phyloP scores from a whole-genome alignment of 1,140 invertebrate species.

The Drosophila elegans region DNA sequence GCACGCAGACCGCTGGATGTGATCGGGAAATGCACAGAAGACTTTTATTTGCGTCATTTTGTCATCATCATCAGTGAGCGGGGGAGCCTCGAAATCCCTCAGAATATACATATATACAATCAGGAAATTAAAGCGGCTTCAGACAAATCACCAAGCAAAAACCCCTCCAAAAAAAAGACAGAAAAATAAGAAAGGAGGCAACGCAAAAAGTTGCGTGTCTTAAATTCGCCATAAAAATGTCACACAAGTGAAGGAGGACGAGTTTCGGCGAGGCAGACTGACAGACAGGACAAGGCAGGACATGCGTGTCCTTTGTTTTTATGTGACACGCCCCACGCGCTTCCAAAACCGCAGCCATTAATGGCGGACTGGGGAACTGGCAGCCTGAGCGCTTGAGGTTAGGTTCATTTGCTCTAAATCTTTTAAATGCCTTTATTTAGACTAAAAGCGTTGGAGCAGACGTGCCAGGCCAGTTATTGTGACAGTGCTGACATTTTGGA shows the following conservation, averaged over 20 bases:
- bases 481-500: conserved; percentile 20
- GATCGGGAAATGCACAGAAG: conserved; percentile 69
- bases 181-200: conserved; percentile 9
- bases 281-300: conserved; percentile 55
- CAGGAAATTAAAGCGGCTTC: conserved; percentile 66
- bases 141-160: conserved; percentile 64
- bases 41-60: conserved; percentile 75
- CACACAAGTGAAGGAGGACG: conserved; percentile 53
- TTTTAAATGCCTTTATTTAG: conserved; percentile 83
- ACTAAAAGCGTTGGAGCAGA: conserved; percentile 77
- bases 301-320: conserved; percentile 82
- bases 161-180: conserved; percentile 14
- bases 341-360: conserved; percentile 40
- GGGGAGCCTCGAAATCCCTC: conserved; percentile 3
- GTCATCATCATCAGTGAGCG: conserved; percentile 56
- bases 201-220: conserved; percentile 73
- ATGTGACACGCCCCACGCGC: conserved; percentile 64
- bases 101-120: conserved; percentile 25
- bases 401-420: conserved; percentile 83
- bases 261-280: conserved; percentile 30
- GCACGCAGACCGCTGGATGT: conserved; percentile 54
- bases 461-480: conserved; percentile 32
- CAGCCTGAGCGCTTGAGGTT: conserved; percentile 58
- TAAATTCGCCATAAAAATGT: conserved; percentile 82
- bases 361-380: conserved; percentile 56